Evolutionary conservation across 2,113 vertebrate species (phyloP).

Genomic region (Butorides virescens): DNA sequence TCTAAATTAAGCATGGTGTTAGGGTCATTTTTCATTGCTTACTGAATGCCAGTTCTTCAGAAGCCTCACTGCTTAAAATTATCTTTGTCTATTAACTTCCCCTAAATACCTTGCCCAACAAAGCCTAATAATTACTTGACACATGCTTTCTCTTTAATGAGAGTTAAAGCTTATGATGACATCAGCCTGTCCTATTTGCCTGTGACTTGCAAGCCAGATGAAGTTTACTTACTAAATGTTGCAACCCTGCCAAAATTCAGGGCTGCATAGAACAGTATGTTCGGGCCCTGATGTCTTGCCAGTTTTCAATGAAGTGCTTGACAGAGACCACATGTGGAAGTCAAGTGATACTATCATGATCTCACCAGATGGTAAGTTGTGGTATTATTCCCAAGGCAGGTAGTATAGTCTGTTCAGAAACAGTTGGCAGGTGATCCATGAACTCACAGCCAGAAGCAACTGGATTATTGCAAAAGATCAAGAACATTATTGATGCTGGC

Average conservation of each 20-base stretch:
- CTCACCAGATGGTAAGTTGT: constrained; percentile 20
- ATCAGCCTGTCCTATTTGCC: constrained; percentile 47
- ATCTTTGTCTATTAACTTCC: constrained; percentile 32
- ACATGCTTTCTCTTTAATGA: constrained; percentile 32
- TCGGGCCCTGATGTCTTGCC: background rate
- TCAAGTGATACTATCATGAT: constrained; percentile 7
- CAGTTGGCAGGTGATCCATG: constrained; percentile 27
- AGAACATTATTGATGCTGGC: background rate
- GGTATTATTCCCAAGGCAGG: constrained; percentile 47
- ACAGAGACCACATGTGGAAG: constrained; percentile 37
- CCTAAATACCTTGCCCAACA: constrained; percentile 8
- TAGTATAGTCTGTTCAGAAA: constrained; percentile 9
- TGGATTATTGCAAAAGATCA: background rate
- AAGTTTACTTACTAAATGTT: constrained; percentile 32
- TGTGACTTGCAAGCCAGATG: background rate
- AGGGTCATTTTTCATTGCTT: background rate
- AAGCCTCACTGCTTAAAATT: background rate
- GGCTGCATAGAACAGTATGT: constrained; percentile 47
- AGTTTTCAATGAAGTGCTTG: constrained; percentile 46
- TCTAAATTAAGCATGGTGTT: background rate
- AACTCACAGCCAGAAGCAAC: constrained; percentile 24
- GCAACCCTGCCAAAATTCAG: constrained; percentile 24
- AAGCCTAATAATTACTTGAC: constrained; percentile 12
- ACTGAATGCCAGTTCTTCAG: background rate
- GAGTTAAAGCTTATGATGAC: background rate